phyloP scores from a whole-genome alignment of 2,113 vertebrate genomes.

The Propithecus coquereli region DNA sequence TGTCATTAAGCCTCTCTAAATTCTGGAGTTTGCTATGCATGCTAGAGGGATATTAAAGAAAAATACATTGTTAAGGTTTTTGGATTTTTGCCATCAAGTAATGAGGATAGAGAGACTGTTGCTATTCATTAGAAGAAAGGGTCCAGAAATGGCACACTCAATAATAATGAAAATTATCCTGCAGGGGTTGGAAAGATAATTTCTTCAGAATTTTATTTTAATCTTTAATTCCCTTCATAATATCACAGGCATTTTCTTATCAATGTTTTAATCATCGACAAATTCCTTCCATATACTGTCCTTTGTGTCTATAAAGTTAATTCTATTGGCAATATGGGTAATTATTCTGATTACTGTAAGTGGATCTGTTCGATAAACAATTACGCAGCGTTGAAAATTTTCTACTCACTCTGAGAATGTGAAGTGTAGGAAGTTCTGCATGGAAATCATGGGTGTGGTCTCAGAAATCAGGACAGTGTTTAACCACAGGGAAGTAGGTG shows the following conservation, averaged over 20 bases:
- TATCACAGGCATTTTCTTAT: background rate
- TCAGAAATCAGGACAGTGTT: background rate
- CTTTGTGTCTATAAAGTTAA: background rate
- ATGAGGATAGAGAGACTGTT: background rate
- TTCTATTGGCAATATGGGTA: background rate
- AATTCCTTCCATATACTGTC: background rate
- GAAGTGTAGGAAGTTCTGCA: background rate
- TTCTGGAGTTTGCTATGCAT: background rate
- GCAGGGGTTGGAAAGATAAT: background rate
- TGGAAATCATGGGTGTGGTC: background rate
- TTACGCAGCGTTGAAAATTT: background rate
- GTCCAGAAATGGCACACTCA: background rate
- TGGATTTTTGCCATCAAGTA: background rate
- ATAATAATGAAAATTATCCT: background rate
- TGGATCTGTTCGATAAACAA: background rate
- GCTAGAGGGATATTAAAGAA: background rate
- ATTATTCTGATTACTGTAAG: background rate
- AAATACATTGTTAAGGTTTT: background rate
- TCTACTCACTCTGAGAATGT: background rate
- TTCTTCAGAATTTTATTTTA: constrained; percentile 24
- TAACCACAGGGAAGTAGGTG: background rate
- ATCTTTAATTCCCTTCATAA: background rate
- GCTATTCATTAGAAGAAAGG: background rate
- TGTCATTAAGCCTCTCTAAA: background rate
- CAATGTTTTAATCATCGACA: background rate